Evolutionary conservation across 2,113 vertebrate species (phyloP), one percentile per base, ranked within the genome.

Genomic region (Hippoglossus stenolepis): DNA sequence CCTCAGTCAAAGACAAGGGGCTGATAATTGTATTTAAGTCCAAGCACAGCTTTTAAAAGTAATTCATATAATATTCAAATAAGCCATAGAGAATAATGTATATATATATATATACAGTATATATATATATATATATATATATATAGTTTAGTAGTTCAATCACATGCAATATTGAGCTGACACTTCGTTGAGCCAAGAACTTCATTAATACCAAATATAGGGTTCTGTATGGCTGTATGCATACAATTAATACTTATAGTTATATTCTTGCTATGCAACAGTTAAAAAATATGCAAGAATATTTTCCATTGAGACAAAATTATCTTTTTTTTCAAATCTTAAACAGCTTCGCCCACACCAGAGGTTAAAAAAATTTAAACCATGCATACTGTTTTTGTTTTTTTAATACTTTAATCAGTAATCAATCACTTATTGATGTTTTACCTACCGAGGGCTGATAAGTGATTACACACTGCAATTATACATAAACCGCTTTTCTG

Each of bases 401-500:
- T 31, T 31, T 31, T 31, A 7, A 31, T 31, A 31, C 31, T 31
- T 31, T 31, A 7, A 59, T 65, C 20, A 24, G 28, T 28, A 49
- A 53, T 73, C 13, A 49, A n/a, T 47, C 21, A 7, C 14, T 57
- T 31, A 7, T 31, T 66, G 54, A 80, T 70, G 43, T 65, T 71
- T 21, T 61, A 26, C 31, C 31, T 31, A 1, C 31, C 31, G 6
- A 31, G 31, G 31, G 31, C 35, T n/a, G 35, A 63, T 43, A 35
- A 75, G 21, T 61, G 38, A 64, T 73, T 31, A 53, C 0, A 0
- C 59, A 64, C 47, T 15, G 0, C 51, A 79, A 56, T 73, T 62
- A 79, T 15, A 26, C 28, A 65, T 80, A 70, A 82, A 71, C 58
- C 15, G 9, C 51, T 57, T 69, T 10, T 18, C 51, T n/a, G 6